Evolutionary conservation across 2,888 invertebrate genomes (phyloP), one percentile per base, ranked within the genome.

Genomic region (Sphecodes monilicornis): DNA sequence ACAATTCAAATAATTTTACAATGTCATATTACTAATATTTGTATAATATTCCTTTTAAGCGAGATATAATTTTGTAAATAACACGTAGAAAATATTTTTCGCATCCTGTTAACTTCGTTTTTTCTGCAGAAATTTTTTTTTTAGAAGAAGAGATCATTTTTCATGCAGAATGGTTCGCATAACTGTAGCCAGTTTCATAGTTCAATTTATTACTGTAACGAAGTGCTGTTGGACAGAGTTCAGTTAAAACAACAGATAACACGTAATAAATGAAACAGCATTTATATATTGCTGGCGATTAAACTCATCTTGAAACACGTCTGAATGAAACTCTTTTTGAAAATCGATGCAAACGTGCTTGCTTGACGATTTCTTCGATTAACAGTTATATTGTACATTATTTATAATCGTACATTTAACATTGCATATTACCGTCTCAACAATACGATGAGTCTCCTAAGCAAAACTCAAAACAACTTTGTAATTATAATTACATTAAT

Each of bases 161-260:
- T 36, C 32, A 32, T 4, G 22, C 11, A 36, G 66, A 66, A 32
- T 39, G 66, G 11, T 22, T 66, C 22, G 22, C 36, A 36, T 10
- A 36, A 66, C 66, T 66, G 32, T 18, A 18, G 16, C 32, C 22
- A 39, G 36, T 66, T 66, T 36, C 22, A 22, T 39, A 36, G 66
- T 66, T 66, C 66, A 64, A 32, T 64, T 64, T 64, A 32, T 32
- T 64, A 29, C 32, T 64, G 32, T 29, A 32, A 64, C 64, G 29
- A 36, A 64, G 64, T 64, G 18, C 32, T 29, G 32, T 64, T 64
- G 64, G 22, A 32, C 32, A 36, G 29, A 32, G 32, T 64, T 64
- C 32, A 32, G 64, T 32, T 32, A 32, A 32, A 64, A 64, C 64
- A 32, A 64, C 32, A 32, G 64, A 64, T 64, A 60, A 60, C 26